Evolutionary conservation across 2,797 vertebrate genomes (phyloP).

Genomic region (Botia kubotai): DNA sequence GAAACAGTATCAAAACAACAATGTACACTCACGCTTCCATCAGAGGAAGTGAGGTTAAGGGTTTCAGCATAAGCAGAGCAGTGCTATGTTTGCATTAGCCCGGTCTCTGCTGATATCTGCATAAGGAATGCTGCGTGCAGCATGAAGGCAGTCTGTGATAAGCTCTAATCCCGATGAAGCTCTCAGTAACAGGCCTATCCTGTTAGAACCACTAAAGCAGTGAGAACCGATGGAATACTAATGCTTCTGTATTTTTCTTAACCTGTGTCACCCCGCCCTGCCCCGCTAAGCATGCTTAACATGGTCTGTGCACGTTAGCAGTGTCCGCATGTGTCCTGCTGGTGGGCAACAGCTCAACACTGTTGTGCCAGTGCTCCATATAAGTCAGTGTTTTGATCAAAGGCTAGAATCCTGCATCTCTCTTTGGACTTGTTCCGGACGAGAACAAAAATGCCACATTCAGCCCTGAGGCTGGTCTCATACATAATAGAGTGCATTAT

Average conservation of each 20-base stretch:
- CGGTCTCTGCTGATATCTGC: slow-evolving; percentile 20
- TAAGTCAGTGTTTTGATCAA: slow-evolving; percentile 80
- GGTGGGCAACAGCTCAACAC: slow-evolving; percentile 61
- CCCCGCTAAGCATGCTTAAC: slow-evolving; percentile 66
- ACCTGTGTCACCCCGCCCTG: slow-evolving; percentile 42
- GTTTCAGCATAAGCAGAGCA: slow-evolving; percentile 19
- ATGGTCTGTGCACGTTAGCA: slow-evolving; percentile 61
- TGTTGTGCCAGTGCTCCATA: slow-evolving; percentile 67
- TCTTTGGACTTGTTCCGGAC: slow-evolving; percentile 80
- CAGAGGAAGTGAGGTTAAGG: slow-evolving; percentile 18
- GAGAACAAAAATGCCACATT: slow-evolving; percentile 82
- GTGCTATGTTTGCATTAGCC: slow-evolving; percentile 13
- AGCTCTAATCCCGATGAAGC: slow-evolving; percentile 78
- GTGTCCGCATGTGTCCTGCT: slow-evolving; percentile 58
- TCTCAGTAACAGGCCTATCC: slow-evolving; percentile 67
- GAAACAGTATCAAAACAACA: slow-evolving; percentile 1
- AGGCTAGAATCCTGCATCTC: slow-evolving; percentile 72
- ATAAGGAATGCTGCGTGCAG: slow-evolving; percentile 72
- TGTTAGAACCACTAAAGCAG: slow-evolving; percentile 75
- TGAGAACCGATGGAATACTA: slow-evolving; percentile 71
- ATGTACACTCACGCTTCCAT: background rate
- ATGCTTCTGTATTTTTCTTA: slow-evolving; percentile 62
- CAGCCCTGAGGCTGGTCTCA: slow-evolving; percentile 86
- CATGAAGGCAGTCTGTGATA: slow-evolving; percentile 77
- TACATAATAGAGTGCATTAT: slow-evolving; percentile 91